Conservation (phyloP, 2,113 vertebrate species). For the Siniperca chuatsi region DNA sequence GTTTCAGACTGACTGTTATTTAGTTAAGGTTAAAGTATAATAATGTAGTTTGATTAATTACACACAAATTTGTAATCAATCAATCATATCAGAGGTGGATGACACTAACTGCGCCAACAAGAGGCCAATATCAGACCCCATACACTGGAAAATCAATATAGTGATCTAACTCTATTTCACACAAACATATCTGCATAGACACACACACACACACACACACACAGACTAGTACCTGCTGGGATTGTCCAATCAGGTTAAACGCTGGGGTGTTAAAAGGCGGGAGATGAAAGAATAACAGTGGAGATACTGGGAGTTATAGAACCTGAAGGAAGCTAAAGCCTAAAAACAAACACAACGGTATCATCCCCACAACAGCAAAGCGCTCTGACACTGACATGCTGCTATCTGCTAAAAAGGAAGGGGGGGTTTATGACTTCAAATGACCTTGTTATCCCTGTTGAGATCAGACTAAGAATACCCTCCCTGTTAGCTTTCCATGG, state of each 20-base stretch:
- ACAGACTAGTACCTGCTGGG: slow-evolving; percentile 31
- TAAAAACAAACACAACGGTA: slow-evolving; percentile 61
- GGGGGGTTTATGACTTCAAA: slow-evolving; percentile 53
- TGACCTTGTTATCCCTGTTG: slow-evolving; percentile 75
- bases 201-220: slow-evolving; percentile 32
- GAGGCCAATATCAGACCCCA: neutral
- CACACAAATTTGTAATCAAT: neutral
- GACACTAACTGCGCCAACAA: neutral
- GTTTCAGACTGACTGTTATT: no score
- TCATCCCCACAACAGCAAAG: slow-evolving; percentile 48
- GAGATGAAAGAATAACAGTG: slow-evolving; percentile 77
- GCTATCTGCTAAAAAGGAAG: slow-evolving; percentile 52
- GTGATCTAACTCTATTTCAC: neutral
- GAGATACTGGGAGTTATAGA: slow-evolving; percentile 57
- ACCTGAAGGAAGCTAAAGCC: slow-evolving; percentile 50
- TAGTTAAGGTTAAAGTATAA: neutral
- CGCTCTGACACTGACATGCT: slow-evolving; percentile 52
- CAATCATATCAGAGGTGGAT: neutral
- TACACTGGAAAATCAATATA: neutral
- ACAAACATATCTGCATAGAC: slow-evolving; percentile 43
- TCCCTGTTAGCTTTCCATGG: slow-evolving; percentile 59
- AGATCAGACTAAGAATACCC: slow-evolving; percentile 71
- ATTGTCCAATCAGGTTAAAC: slow-evolving; percentile 71
- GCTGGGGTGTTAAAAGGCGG: slow-evolving; percentile 65
- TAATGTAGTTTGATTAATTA: neutral